Evolutionary conservation across 2,888 invertebrate genomes (phyloP), one percentile per base, ranked within the genome.

Genomic region (Geotrupes spiniger): DNA sequence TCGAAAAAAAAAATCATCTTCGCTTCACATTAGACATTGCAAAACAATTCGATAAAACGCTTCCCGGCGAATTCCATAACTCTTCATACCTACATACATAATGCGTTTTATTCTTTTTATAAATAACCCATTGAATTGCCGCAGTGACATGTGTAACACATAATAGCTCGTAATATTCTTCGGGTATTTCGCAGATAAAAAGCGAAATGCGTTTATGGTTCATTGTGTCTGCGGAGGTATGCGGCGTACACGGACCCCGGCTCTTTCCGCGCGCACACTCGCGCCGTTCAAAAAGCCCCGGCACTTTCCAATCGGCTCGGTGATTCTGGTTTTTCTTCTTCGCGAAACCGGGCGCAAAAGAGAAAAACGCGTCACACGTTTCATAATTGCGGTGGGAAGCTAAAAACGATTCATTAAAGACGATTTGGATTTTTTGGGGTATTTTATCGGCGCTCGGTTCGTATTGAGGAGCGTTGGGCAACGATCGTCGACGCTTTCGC

Each of bases 141-240:
- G 33, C 33, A 33, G n/a, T 10, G 33, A 33, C 33, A 33, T 33
- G 15, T 33, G 33, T 33, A 33, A 33, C 33, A 33, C 33, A 33
- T 33, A 33, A 33, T 33, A 33, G 12, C 12, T 33, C 9, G 15
- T 33, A 33, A 14, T 33, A 12, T 33, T 15, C 33, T 33, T 14
- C 33, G 33, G 14, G 33, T 33, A 33, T 33, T 33, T 33, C 14
- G 33, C 15, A 14, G 9, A 15, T 33, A 33, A 33, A 33, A 33
- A 33, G 33, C 33, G 15, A 33, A 33, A 33, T 33, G 33, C 33
- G 15, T 33, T 33, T 33, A 33, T 33, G 15, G 33, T 33, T 33
- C 33, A 33, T 33, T 33, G 33, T 33, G 33, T 33, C 14, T 5
- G 33, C 33, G 8, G 33, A 14, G 33, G 33, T 33, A 33, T 33